Percentiles rank a stretch among this genome's conserved stretches.
Evolutionary conservation across 2,888 invertebrate genomes (phyloP).

Genomic region (Eutolmus rufibarbis): DNA sequence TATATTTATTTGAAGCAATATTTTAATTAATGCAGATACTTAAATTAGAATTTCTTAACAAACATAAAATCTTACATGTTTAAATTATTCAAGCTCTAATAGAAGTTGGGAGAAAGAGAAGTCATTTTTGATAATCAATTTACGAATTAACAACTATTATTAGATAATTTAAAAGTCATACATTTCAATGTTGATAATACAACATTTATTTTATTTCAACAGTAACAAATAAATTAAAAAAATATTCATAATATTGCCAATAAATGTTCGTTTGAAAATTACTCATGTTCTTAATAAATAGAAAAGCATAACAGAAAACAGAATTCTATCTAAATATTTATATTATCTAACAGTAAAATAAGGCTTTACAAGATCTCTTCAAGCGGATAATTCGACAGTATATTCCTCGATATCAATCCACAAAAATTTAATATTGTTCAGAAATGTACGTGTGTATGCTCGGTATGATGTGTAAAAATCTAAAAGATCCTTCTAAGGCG

Average conservation of each 20-base stretch:
- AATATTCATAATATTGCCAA: conserved; percentile 34
- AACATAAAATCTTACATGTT: too few relatives aligned
- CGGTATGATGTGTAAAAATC: not conserved
- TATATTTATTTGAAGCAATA: too few relatives aligned
- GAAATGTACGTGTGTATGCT: not conserved
- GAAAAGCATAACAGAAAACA: conserved; percentile 40
- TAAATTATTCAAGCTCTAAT: too few relatives aligned
- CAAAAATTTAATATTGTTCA: not conserved
- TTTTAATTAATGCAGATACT: too few relatives aligned
- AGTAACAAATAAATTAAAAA: conserved; percentile 42
- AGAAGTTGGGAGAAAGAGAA: not conserved
- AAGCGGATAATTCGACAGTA: not conserved
- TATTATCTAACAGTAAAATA: conserved; percentile 33
- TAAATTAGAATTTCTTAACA: too few relatives aligned
- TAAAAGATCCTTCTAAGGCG: conserved; percentile 10
- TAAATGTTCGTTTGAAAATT: conserved; percentile 21
- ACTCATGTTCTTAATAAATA: conserved; percentile 31
- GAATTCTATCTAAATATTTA: conserved; percentile 34
- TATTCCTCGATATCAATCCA: not conserved
- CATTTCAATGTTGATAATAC: not conserved
- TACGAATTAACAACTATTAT: not conserved
- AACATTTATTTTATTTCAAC: conserved; percentile 40
- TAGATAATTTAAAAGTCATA: not conserved
- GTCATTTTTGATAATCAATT: too few relatives aligned
- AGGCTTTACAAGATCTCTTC: conserved; percentile 27